Conservation (phyloP, 2,797 vertebrate genomes). For the Enoplosus armatus region DNA sequence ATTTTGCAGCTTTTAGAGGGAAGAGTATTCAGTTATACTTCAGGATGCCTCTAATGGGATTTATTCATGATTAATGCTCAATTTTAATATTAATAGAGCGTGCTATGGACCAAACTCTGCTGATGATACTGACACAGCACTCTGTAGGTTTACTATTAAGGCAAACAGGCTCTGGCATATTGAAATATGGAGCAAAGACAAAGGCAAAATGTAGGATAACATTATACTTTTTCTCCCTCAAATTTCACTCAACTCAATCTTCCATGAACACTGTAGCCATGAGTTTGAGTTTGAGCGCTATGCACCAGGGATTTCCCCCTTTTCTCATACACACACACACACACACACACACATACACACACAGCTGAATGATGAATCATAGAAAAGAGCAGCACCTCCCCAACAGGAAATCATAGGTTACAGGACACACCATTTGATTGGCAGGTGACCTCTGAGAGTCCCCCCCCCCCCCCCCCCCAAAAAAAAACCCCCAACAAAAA, state of each 20-base stretch:
- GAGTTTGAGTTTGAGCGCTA: not conserved
- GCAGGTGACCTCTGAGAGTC: constrained; percentile 26
- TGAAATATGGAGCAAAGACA: constrained; percentile 7
- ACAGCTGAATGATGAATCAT: no score
- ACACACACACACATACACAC: not conserved
- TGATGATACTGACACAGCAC: constrained; percentile 13
- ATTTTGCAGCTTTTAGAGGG: constrained; percentile 24
- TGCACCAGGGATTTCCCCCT: not conserved
- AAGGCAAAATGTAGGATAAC: not conserved
- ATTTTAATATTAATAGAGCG: constrained; percentile 35
- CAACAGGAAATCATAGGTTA: no score
- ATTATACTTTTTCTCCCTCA: not conserved
- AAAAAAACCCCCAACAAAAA: no score
- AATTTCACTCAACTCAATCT: not conserved
- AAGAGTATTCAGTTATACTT: constrained; percentile 10
- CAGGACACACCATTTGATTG: constrained; percentile 16
- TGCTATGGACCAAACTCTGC: constrained; percentile 7
- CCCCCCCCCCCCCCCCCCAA: no score
- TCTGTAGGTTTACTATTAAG: constrained; percentile 15
- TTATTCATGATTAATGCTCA: constrained; percentile 32
- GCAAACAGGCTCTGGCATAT: not conserved
- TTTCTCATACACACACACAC: not conserved
- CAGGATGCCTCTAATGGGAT: constrained; percentile 15
- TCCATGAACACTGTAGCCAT: not conserved
- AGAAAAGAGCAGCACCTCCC: no score